A percentile compares a stretch with the other conserved stretches of the same genome.
Evolutionary conservation across 2,113 vertebrate species (phyloP).

Genomic region (Acrocephalus kingi): DNA sequence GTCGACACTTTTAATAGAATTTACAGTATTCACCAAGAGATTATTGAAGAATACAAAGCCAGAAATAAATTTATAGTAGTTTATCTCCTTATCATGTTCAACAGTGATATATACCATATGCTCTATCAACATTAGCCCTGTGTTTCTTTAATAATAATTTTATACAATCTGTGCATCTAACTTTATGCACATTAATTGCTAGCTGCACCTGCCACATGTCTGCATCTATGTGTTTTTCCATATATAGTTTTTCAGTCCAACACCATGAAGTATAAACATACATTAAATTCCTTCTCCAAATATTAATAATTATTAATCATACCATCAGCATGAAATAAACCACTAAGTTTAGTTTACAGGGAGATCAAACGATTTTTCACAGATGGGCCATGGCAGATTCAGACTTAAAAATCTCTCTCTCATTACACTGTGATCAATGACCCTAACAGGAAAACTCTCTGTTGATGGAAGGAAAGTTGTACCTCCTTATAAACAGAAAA

Average conservation of each 20-base stretch:
- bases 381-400: neutral
- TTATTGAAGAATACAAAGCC: neutral
- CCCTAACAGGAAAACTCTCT: neutral
- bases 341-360: neutral
- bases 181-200: neutral
- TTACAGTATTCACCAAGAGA: slow-evolving; percentile 25
- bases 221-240: neutral
- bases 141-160: neutral
- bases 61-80: slow-evolving; percentile 5
- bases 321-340: neutral
- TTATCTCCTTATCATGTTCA: slow-evolving; percentile 1
- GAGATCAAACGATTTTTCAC: neutral
- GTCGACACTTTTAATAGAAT: neutral
- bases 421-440: neutral
- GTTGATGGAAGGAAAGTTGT: neutral
- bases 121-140: neutral
- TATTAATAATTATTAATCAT: neutral
- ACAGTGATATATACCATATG: neutral
- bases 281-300: neutral
- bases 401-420: neutral
- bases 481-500: neutral
- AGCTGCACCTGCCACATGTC: neutral
- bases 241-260: neutral
- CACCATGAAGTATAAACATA: neutral
- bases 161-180: neutral